Base-by-base conservation (phyloP, 1,140 invertebrate genomes). In the Drosophila cardini region DNA sequence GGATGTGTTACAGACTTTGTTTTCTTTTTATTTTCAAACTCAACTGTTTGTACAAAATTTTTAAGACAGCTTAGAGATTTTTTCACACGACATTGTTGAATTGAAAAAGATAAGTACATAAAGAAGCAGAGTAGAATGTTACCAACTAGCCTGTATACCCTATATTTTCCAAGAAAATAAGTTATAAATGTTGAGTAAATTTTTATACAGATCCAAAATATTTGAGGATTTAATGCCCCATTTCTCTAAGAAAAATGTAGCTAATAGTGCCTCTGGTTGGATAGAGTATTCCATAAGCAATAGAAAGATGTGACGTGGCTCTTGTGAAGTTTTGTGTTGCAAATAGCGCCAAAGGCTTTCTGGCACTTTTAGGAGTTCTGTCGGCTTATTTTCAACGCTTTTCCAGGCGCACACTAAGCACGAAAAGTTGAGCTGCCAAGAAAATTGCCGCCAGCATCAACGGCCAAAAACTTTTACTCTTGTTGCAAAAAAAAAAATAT, bases 401-500 rank as follows among this genome's bases (percentile, higher is more conserved):
- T 76, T 76, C 60, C 53, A 65, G 72, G 58, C 57, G 62, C 72
- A 79, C 76, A 79, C 76, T 72, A 79, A 70, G 55, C 74, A 58
- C 62, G 71, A 36, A 70, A 78, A 86, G 67, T 81, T 75, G 18
- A 34, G 34, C 34, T 69, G 50, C 43, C 63, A 21, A 52, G 65
- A 36, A 60, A 61, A 52, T 53, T 60, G 70, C 34, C 72, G 62
- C 45, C 15, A 34, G 16, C 69, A 79, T 57, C 71, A 64, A 36
- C 50, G 81, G 70, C 62, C 36, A 58, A 73, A 76, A 86, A 79
- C 76, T 16, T 86, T 86, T 57, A 73, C 64, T 57, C 64, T 78
- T 86, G 83, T 77, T 83, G 83, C 83, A 62, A 87, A 64, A 76
- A 86, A 76, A 87, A n/a, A n/a, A n/a, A n/a, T n/a, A 76, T 76